Percentiles rank a stretch among this genome's conserved stretches.
Evolutionary conservation across 2,888 invertebrate species (phyloP).

Genomic region (Drosophila paramelanica): DNA sequence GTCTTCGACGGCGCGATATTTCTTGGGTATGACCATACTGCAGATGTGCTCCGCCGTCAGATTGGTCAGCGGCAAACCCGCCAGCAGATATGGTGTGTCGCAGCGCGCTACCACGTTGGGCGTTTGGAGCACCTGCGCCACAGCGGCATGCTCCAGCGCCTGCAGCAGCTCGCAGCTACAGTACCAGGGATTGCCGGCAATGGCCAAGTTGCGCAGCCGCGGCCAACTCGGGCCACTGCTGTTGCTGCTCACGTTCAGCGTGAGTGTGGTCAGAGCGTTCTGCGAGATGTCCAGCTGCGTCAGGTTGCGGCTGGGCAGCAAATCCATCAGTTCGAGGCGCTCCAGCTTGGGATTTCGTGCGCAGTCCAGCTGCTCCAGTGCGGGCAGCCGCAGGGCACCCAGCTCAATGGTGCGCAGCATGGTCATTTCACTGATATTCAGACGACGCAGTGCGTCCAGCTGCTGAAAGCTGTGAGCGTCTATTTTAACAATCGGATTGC

Average conservation of each 20-base stretch:
- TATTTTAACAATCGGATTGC: constrained; percentile 87
- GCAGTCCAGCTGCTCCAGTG: constrained; percentile 71
- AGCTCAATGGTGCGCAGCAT: constrained; percentile 86
- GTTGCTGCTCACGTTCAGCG: constrained; percentile 47
- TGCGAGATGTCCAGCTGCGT: constrained; percentile 88
- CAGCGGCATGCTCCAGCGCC: constrained; percentile 79
- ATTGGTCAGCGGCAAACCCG: constrained; percentile 77
- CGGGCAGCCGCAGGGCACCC: constrained; percentile 84
- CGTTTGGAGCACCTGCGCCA: constrained; percentile 52
- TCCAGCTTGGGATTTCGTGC: constrained; percentile 85
- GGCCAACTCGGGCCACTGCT: constrained; percentile 69
- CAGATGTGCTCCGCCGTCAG: constrained; percentile 79
- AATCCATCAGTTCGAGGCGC: constrained; percentile 87
- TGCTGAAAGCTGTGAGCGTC: constrained; percentile 87
- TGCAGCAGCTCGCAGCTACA: constrained; percentile 87
- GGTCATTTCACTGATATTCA: constrained; percentile 88
- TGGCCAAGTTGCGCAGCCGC: constrained; percentile 86
- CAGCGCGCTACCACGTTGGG: constrained; percentile 74
- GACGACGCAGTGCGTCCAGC: constrained; percentile 86
- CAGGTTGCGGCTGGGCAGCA: constrained; percentile 74
- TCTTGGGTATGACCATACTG: constrained; percentile 77
- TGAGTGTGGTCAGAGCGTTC: constrained; percentile 86
- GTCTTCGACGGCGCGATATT: constrained; percentile 79
- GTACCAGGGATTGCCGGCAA: constrained; percentile 88
- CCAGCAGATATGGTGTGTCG: constrained; percentile 81